Conservation (phyloP, 1,140 invertebrate species). For the Drosophila ogumai region DNA sequence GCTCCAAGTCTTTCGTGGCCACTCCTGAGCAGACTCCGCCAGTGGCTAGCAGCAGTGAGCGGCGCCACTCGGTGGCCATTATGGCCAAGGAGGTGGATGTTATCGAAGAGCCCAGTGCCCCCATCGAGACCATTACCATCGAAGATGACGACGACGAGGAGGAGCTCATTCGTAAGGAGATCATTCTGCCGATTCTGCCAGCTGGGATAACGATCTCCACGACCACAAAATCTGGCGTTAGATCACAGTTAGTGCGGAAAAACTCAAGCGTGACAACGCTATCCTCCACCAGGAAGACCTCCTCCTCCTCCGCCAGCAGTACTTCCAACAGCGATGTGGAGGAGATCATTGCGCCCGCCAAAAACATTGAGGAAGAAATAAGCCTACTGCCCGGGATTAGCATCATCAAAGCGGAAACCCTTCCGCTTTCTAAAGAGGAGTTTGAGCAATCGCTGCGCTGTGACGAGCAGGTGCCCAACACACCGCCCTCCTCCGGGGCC, state of each 20-base stretch:
- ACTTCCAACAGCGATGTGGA: constrained; percentile 57
- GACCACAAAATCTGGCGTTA: background rate
- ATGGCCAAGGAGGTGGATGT: constrained; percentile 73
- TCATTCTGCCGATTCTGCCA: constrained; percentile 30
- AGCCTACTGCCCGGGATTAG: constrained; percentile 37
- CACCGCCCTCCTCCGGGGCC: constrained; percentile 15
- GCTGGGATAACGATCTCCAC: constrained; percentile 34
- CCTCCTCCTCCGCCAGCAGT: constrained; percentile 24
- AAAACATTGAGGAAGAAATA: constrained; percentile 9
- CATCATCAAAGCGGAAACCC: constrained; percentile 63
- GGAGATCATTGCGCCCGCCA: constrained; percentile 20
- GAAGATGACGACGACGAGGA: constrained; percentile 58
- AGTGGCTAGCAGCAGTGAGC: constrained; percentile 20
- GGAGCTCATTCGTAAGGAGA: constrained; percentile 3
- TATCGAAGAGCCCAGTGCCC: constrained; percentile 37
- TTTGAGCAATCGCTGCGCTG: constrained; percentile 71
- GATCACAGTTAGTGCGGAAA: constrained; percentile 9
- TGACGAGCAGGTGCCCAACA: constrained; percentile 46
- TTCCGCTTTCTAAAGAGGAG: constrained; percentile 59
- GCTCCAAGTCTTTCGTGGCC: constrained; percentile 63
- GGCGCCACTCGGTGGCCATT: constrained; percentile 67
- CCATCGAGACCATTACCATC: constrained; percentile 73
- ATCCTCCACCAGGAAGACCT: constrained; percentile 38
- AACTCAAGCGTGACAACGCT: constrained; percentile 18
- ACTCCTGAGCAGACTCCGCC: constrained; percentile 6